Base-by-base conservation (phyloP, 2,888 invertebrate genomes). In the Mimachlamys varia region DNA sequence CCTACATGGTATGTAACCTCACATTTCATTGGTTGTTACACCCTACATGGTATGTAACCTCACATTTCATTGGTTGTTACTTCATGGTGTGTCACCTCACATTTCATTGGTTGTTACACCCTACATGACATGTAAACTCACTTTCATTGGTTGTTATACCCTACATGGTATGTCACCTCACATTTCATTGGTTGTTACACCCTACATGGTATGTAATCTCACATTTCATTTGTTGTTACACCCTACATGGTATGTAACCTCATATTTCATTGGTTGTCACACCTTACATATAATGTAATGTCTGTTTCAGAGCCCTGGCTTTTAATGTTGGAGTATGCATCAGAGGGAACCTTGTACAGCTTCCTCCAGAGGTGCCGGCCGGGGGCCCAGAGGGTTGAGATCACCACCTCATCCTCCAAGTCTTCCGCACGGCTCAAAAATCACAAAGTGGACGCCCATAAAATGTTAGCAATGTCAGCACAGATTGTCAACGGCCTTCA, bases 61-160 rank as follows among this genome's bases (percentile, higher is more conserved):
- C 19, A 10, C 93, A 94, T 10, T 92, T 96, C n/a, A 95, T 95
- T 58, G 96, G 95, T 44, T 95, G 95, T 92, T 96, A 95, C n/a
- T n/a, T n/a, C n/a, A n/a, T n/a, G n/a, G n/a, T n/a, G n/a, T n/a
- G n/a, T n/a, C n/a, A n/a, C n/a, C n/a, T n/a, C n/a, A n/a, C n/a
- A n/a, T n/a, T n/a, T n/a, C n/a, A n/a, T n/a, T n/a, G n/a, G n/a
- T n/a, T n/a, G n/a, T n/a, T n/a, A n/a, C n/a, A n/a, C n/a, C n/a
- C n/a, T n/a, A n/a, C n/a, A n/a, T n/a, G n/a, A n/a, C n/a, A n/a
- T 50, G 50, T 50, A 50, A 50, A 15, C 15, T 50, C 50, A 50
- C 50, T 10, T 92, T 95, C 33, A 95, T 95, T 58, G 96, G 95
- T 44, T 95, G 95, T 92, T 96, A 95, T 89, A 96, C 95, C 22